Evolutionary conservation across 2,888 invertebrate species (phyloP).

Genomic region (Bugulina stolonifera): DNA sequence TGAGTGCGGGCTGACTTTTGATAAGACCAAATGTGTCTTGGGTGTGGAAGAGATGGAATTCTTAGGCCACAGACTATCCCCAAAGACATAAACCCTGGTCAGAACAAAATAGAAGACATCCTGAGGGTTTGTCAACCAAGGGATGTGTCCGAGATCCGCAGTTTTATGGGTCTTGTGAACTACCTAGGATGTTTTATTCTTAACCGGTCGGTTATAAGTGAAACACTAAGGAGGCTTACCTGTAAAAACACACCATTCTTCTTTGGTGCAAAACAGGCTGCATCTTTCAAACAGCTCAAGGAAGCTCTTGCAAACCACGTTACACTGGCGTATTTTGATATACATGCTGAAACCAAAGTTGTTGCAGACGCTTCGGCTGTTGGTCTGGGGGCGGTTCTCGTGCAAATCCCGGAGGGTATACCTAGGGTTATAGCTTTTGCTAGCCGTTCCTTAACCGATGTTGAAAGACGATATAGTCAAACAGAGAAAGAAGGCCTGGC

Average conservation of each 20-base stretch:
- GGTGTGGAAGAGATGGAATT: neutral
- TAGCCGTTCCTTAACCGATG: neutral
- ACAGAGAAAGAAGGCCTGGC: constrained; percentile 11
- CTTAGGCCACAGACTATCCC: neutral
- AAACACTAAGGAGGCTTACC: neutral
- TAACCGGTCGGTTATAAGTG: neutral
- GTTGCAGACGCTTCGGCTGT: constrained; percentile 17
- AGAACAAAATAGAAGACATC: neutral
- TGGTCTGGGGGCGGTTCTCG: neutral
- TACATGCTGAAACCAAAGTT: neutral
- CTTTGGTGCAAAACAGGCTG: neutral
- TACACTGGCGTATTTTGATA: neutral
- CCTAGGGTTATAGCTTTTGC: constrained; percentile 2
- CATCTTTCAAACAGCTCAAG: neutral
- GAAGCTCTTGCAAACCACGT: neutral
- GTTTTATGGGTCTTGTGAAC: constrained; percentile 4
- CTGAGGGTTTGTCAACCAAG: neutral
- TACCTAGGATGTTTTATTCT: neutral
- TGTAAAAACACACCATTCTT: neutral
- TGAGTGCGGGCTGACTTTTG: neutral
- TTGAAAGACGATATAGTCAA: neutral
- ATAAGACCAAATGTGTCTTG: neutral
- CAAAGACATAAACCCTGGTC: neutral
- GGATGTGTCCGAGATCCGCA: neutral
- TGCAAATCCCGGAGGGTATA: neutral